Percentiles rank a stretch among this genome's conserved stretches.
These are phyloP conservation scores for Leptinotarsa defecta DNA, from an alignment of 1,140 invertebrate genomes.

Conservation along the genomic window DNA sequence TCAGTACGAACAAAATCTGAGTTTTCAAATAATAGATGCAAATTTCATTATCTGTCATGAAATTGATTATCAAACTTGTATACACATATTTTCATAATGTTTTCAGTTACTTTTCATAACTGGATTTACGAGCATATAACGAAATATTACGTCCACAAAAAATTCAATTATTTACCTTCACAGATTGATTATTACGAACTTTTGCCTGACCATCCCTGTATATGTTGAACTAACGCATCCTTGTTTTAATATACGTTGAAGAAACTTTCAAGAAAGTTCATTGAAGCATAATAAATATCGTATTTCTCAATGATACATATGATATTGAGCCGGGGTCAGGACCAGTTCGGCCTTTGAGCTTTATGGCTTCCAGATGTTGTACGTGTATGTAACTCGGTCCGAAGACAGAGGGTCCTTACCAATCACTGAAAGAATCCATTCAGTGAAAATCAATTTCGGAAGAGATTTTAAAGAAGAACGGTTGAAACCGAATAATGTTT, in stretches of 20 bases:
- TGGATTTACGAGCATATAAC: too few relatives aligned
- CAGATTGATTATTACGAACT: too few relatives aligned
- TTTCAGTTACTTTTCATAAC: too few relatives aligned
- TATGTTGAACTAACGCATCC: too few relatives aligned
- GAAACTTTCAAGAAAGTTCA: neutral
- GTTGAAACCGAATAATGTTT: neutral
- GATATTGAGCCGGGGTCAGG: constrained; percentile 2
- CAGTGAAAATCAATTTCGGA: neutral
- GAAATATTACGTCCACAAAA: too few relatives aligned
- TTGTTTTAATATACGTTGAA: neutral
- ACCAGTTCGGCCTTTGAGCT: neutral
- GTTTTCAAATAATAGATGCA: too few relatives aligned
- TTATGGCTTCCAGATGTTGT: constrained; percentile 1
- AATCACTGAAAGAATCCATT: neutral
- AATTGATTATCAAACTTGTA: too few relatives aligned
- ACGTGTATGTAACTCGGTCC: neutral
- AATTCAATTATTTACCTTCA: too few relatives aligned
- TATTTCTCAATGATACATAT: neutral
- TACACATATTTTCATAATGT: too few relatives aligned
- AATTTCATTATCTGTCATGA: too few relatives aligned
- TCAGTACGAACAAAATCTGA: too few relatives aligned
- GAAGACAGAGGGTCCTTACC: neutral
- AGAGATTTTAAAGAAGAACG: neutral
- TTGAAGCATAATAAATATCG: neutral
- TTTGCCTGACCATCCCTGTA: too few relatives aligned